A percentile compares a stretch with the other conserved stretches of the same genome.
phyloP scores from a whole-genome alignment of 2,888 invertebrate genomes.

The Stratiomys singularior region DNA sequence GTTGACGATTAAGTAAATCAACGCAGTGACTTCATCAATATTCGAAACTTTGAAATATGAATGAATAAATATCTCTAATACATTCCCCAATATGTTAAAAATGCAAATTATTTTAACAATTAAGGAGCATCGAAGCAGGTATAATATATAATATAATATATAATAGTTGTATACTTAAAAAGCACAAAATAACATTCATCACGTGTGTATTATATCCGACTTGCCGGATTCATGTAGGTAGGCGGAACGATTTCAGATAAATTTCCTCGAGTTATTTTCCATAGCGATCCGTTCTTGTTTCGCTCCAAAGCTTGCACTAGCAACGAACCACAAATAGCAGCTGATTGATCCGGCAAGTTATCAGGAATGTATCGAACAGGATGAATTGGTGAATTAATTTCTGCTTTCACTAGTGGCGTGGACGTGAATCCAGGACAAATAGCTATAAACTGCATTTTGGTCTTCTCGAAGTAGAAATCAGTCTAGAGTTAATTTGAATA shows the following conservation, averaged over 20 bases:
- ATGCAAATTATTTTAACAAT: no score
- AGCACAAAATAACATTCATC: no score
- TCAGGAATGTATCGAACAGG: neutral
- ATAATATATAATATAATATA: no score
- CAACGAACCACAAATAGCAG: constrained; percentile 58
- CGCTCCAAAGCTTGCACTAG: constrained; percentile 59
- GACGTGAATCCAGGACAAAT: constrained; percentile 61
- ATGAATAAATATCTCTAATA: no score
- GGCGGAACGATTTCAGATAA: constrained; percentile 55
- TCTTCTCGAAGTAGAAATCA: constrained; percentile 57
- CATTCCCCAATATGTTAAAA: no score
- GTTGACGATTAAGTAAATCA: no score
- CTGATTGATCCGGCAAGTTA: constrained; percentile 14
- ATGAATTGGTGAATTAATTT: neutral
- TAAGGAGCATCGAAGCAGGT: no score
- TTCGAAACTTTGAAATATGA: no score
- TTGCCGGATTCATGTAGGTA: neutral
- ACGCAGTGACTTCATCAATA: no score
- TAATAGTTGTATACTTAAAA: no score
- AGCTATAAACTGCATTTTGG: constrained; percentile 60
- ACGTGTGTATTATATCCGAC: no score
- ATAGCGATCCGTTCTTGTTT: constrained; percentile 59
- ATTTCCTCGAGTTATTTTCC: constrained; percentile 60
- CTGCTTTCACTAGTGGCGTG: constrained; percentile 60
- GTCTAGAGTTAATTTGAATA: no score